Evolutionary conservation across 2,888 invertebrate species (phyloP).

Genomic region (Onchidella celtica): DNA sequence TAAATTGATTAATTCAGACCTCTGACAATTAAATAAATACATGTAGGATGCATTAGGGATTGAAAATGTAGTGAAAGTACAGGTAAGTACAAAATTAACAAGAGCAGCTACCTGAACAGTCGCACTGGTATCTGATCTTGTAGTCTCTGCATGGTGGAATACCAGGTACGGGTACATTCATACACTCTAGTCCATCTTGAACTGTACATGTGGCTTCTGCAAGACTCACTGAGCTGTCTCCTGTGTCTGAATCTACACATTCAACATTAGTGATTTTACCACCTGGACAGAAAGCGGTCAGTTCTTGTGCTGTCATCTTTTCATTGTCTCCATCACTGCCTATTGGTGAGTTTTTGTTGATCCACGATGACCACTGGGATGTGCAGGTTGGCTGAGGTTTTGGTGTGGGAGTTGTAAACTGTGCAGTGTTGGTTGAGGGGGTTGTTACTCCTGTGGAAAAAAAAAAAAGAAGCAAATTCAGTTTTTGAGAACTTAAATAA

Average conservation of each 20-base stretch:
- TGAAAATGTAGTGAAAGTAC: no score
- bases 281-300: slow-evolving; percentile 61
- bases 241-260: slow-evolving; percentile 65
- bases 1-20: no score
- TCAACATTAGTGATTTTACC: slow-evolving; percentile 71
- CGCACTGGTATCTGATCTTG: slow-evolving; percentile 70
- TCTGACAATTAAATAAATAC: slow-evolving; percentile 64
- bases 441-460: no score
- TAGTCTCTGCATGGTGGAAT: slow-evolving; percentile 64
- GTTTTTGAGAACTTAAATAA: no score
- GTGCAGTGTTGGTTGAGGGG: no score
- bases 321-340: slow-evolving; percentile 67
- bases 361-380: slow-evolving; percentile 51
- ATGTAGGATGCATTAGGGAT: no score
- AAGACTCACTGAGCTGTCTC: slow-evolving; percentile 59
- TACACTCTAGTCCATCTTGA: slow-evolving; percentile 87
- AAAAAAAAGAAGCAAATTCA: no score
- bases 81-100: no score
- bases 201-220: slow-evolving; percentile 79
- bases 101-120: slow-evolving; percentile 79
- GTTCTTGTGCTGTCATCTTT: slow-evolving; percentile 59
- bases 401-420: neutral
- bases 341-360: slow-evolving; percentile 62
- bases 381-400: neutral
- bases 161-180: slow-evolving; percentile 51